phyloP scores from a whole-genome alignment of 2,888 invertebrate species.

The Heliconius ismenius region DNA sequence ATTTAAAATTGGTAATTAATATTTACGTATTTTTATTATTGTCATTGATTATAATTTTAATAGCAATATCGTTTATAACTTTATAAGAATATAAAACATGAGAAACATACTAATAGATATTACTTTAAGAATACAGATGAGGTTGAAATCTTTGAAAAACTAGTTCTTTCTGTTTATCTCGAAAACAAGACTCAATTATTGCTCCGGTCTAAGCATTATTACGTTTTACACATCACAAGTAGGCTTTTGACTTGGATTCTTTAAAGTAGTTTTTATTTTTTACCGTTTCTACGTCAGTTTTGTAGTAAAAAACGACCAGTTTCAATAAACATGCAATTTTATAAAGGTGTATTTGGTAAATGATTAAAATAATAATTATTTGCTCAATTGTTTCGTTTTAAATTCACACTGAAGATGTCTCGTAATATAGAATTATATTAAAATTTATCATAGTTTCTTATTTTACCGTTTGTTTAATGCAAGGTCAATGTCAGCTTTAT shows the following conservation, averaged over 20 bases:
- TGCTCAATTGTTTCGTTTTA: background rate
- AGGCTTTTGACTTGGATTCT: conserved; percentile 43
- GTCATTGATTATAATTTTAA: too few species aligned
- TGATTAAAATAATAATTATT: background rate
- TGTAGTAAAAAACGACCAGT: conserved; percentile 47
- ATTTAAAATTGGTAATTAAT: too few species aligned
- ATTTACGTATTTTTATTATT: too few species aligned
- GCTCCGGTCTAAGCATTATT: conserved; percentile 54
- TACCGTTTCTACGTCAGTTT: conserved; percentile 51
- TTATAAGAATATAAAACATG: background rate
- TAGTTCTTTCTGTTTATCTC: conserved; percentile 53
- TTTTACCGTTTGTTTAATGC: background rate
- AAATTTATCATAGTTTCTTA: background rate
- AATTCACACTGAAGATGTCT: background rate
- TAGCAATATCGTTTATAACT: background rate
- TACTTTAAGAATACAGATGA: background rate
- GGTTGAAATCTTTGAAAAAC: conserved; percentile 51
- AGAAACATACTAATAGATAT: background rate
- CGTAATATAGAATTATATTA: background rate
- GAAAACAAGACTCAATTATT: conserved; percentile 55
- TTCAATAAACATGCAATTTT: background rate
- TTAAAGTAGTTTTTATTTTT: conserved; percentile 52
- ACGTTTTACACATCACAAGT: conserved; percentile 56
- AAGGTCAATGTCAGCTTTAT: background rate
- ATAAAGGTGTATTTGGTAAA: background rate